Conservation (phyloP, 2,888 invertebrate genomes). For the Tromatobia lineatoria region DNA sequence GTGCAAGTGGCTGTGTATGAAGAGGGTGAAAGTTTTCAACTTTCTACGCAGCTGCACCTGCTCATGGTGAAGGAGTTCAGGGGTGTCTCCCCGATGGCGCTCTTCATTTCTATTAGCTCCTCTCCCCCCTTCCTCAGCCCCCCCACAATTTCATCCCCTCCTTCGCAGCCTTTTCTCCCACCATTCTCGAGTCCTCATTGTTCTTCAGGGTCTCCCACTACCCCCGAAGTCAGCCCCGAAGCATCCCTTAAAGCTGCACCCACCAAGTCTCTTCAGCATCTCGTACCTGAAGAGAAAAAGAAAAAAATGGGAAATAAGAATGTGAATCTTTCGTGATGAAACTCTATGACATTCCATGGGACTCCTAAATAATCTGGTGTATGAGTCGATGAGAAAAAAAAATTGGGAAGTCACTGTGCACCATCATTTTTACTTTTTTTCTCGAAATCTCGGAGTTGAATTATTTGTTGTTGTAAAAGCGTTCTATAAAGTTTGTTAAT, state of each 20-base stretch:
- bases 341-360: slow-evolving; percentile 39
- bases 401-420: no score
- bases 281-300: slow-evolving; percentile 10
- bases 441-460: no score
- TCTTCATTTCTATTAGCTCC: slow-evolving; percentile 82
- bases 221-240: slow-evolving; percentile 52
- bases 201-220: slow-evolving; percentile 73
- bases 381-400: not conserved
- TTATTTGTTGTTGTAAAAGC: no score
- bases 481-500: no score
- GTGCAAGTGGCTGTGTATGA: slow-evolving; percentile 13
- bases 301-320: slow-evolving; percentile 20
- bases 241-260: slow-evolving; percentile 77
- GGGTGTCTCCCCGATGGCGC: slow-evolving; percentile 78
- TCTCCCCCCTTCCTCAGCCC: slow-evolving; percentile 66
- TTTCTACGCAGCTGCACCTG: slow-evolving; percentile 66
- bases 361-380: slow-evolving; percentile 38
- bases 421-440: no score
- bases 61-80: slow-evolving; percentile 63
- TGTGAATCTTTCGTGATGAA: slow-evolving; percentile 27
- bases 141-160: slow-evolving; percentile 43
- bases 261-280: slow-evolving; percentile 46
- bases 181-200: slow-evolving; percentile 74
- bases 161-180: slow-evolving; percentile 60
- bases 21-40: slow-evolving; percentile 69